These are phyloP conservation scores for Caligus rogercresseyi DNA, from an alignment of 1,140 invertebrate species.

Conservation along the genomic window DNA sequence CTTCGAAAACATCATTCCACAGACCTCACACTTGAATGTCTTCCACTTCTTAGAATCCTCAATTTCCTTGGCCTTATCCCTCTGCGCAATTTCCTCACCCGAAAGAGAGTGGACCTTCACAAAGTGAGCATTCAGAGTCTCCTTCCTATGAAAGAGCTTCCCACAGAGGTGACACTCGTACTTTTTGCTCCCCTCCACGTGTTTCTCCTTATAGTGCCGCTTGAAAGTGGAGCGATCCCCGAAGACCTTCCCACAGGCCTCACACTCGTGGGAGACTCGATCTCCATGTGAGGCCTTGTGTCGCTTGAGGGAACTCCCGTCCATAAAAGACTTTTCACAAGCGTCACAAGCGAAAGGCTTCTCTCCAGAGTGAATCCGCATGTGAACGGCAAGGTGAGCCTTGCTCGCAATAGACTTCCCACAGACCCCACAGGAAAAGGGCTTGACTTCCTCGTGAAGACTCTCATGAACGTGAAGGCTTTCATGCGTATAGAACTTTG, in stretches of 20 bases:
- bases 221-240: constrained; percentile 2
- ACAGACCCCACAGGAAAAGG: constrained; percentile 7
- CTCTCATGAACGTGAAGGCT: constrained; percentile 2
- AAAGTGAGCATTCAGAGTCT: neutral
- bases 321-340: constrained; percentile 24
- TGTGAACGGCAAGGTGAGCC: neutral
- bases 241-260: constrained; percentile 16
- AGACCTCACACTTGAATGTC: neutral
- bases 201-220: constrained; percentile 3
- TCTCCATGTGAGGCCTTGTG: constrained; percentile 29
- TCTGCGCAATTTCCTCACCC: neutral
- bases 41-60: constrained; percentile 6
- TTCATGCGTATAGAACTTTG: constrained; percentile 2
- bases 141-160: constrained; percentile 27
- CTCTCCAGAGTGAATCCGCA: constrained; percentile 1
- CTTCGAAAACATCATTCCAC: constrained; percentile 1
- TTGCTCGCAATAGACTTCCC: neutral
- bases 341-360: constrained; percentile 22
- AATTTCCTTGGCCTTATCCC: neutral
- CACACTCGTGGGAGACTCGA: constrained; percentile 29
- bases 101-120: neutral
- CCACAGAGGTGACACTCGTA: constrained; percentile 27
- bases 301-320: constrained; percentile 24
- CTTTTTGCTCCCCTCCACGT: neutral
- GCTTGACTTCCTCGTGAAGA: neutral